These are phyloP conservation scores for Tipula lateralis DNA, from an alignment of 2,888 invertebrate species.

Conservation along the genomic window DNA sequence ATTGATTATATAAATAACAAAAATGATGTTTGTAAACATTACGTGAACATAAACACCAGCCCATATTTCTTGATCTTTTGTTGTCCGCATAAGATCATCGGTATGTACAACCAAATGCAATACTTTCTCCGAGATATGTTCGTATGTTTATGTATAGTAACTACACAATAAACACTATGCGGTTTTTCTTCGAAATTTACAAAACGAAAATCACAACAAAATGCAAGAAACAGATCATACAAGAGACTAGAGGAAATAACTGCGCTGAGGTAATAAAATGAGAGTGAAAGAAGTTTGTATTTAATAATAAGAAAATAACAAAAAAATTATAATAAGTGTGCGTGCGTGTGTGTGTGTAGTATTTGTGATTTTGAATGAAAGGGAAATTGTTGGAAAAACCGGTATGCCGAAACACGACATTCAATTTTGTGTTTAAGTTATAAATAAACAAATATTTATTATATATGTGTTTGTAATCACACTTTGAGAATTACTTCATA, in stretches of 20 bases:
- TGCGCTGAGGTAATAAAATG: neutral
- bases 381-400: constrained; percentile 1
- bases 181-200: constrained; percentile 1
- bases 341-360: neutral
- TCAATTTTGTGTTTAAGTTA: neutral
- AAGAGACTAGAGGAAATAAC: neutral
- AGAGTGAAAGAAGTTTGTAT: neutral
- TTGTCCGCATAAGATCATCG: neutral
- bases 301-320: constrained; percentile 6
- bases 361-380: neutral
- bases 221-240: neutral
- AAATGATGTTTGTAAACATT: neutral
- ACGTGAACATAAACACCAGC: neutral
- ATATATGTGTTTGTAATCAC: too few relatives aligned
- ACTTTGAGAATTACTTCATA: too few relatives aligned
- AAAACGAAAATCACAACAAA: neutral
- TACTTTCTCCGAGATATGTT: neutral
- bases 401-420: neutral
- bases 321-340: neutral
- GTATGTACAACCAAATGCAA: neutral
- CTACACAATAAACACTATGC: neutral
- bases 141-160: neutral
- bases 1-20: neutral
- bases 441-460: too few relatives aligned
- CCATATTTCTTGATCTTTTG: neutral